Base-by-base conservation (phyloP, 2,888 invertebrate genomes). In the Poecilus cupreus region DNA sequence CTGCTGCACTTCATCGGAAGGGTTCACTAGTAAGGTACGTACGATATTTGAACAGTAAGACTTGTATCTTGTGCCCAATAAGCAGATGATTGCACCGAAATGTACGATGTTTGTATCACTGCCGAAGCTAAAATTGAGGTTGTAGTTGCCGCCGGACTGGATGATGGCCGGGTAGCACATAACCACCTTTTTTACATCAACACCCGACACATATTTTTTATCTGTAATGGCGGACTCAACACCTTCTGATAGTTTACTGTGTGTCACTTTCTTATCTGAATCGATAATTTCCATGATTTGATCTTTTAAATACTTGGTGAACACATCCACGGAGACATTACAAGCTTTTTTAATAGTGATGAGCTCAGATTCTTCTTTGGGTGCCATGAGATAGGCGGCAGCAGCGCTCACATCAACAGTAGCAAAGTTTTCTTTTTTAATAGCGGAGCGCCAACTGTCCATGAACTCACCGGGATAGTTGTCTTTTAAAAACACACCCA, bases 161-260 rank as follows among this genome's bases (percentile, higher is more conserved):
- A 99, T 97, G 82, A 99, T 99, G 0, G 99, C 97, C 0, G 98
- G 98, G 88, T 99, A 99, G 87, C 99, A 99, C 94, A 98, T 96
- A 87, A 99, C 99, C 2, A 99, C 92, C 88, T 97, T 95, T 22
- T 93, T 93, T 2, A 94, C 93, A 89, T 98, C 98, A 0, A 97
- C 95, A 1, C 96, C 96, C 8, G 95, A 93, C 1, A 98, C 96
- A 89, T 97, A 98, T 90, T 99, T 98, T 87, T 98, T 98, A 88
- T 98, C 97, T n/a, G 94, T 93, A 86, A 98, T 93, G 0, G 98
- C 98, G 11, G 94, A 92, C 88, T 99, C 98, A 0, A 98, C 96
- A 8, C 97, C 97, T 89, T 98, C 98, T 0, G 98, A 96, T 13
- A 99, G 90, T 89, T 98, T 98, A 51, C 94, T 93, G 89, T 99